Base-by-base conservation (phyloP, 2,888 invertebrate genomes). In the Melangyna quadrimaculata region DNA sequence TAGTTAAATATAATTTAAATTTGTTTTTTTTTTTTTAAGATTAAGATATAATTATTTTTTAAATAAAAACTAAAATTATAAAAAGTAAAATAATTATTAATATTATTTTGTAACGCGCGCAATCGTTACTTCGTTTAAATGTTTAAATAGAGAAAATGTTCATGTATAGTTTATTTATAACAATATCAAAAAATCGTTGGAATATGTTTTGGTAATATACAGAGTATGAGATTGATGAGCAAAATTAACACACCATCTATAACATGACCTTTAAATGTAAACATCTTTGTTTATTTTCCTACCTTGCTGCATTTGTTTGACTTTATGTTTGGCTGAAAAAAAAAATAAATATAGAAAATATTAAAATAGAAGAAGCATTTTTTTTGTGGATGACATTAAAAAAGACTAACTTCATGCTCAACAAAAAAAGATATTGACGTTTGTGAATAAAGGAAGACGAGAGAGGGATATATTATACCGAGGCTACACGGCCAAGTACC, bases 101-200 rank as follows among this genome's bases (percentile, higher is more conserved):
- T 9, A 71, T 79, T 74, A 59, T 77, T 77, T 77, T 70, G 80
- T 81, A 86, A 72, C 69, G 80, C 81, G 73, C 77, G 80, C 86
- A 81, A 86, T 81, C 75, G 86, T 81, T 86, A 81, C 81, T 86
- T 81, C 69, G 35, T 80, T 73, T 70, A 53, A 77, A 80, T 77
- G 57, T 69, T 78, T 78, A 73, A 72, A 77, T 55, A 55, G 12
- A 5, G 8, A 22, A 74, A 78, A 27, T 63, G 8, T 4, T 24
- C 27, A 35, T 55, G 19, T 70, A 55, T 63, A 59, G 37, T 29
- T 27, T 78, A 75, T 81, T 81, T 67, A 75, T 59, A 22, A 29
- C n/a, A 55, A 55, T 48, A 6, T 3, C 10, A 48, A 22, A 10
- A 35, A 57, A 19, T 57, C 0, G 2, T 7, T 51, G 0, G 1